A percentile compares a stretch with the other conserved stretches of the same genome.
These are phyloP conservation scores for Diachrysia chrysitis DNA, from an alignment of 2,888 invertebrate genomes.

Conservation along the genomic window DNA sequence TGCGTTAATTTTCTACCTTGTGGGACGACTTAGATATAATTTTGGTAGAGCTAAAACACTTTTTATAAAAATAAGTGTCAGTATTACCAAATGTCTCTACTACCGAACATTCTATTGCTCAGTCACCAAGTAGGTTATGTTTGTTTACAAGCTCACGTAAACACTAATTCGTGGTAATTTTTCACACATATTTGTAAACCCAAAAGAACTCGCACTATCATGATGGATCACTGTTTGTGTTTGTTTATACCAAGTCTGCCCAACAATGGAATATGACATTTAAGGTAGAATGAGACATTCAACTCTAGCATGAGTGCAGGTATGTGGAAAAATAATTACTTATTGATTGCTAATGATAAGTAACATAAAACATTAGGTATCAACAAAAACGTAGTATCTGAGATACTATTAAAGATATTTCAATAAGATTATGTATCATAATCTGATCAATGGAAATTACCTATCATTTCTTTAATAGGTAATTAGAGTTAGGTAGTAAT, in stretches of 20 bases:
- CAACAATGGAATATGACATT: background rate
- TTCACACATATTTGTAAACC: background rate
- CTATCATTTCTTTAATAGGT: background rate
- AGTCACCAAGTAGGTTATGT: background rate
- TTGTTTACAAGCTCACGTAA: background rate
- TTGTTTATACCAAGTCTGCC: background rate
- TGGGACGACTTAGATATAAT: no score
- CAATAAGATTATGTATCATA: background rate
- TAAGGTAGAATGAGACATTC: no score
- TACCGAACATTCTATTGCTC: background rate
- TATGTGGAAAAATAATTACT: background rate
- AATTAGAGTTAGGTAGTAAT: background rate
- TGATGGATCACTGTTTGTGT: slow-evolving; percentile 1
- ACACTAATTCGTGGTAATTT: background rate
- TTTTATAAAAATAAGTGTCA: background rate
- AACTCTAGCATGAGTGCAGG: no score
- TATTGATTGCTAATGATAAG: background rate
- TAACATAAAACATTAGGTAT: background rate
- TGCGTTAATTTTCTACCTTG: no score
- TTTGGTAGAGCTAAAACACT: background rate
- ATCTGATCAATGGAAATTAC: background rate
- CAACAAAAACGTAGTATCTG: background rate
- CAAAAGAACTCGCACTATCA: background rate
- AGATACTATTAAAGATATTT: slow-evolving; percentile 4
- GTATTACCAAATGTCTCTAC: background rate